Base-by-base conservation (phyloP, 2,797 vertebrate genomes). In the Momotus momota region DNA sequence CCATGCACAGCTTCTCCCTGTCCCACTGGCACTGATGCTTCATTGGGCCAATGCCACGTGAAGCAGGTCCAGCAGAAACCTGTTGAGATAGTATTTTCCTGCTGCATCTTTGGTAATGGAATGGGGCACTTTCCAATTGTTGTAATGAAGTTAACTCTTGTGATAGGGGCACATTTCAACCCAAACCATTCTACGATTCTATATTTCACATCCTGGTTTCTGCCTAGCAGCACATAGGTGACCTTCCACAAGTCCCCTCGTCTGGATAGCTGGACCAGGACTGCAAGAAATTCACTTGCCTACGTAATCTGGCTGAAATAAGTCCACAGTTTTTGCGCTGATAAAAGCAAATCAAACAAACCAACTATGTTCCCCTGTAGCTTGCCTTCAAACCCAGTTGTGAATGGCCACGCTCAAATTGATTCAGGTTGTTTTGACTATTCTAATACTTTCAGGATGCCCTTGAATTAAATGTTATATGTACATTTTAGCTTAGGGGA, bases 1-100 rank as follows among this genome's bases (percentile, higher is more conserved):
- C 46, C 1, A 0, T 6, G 23, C 7, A 4, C 41, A 57, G 33
- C 72, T 58, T 78, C 2, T 7, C 31, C 13, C 0, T 1, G 2
- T 55, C 57, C 35, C 6, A 0, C 5, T 48, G 33, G 5, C 38
- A 2, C 58, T 14, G 16, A 62, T 19, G 45, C 51, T 62, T 87
- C 22, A 2, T 25, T 78, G 33, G 22, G 17, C 27, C 41, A 7
- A 12, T 2, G 12, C 48, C 29, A 10, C 4, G 17, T 45, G 71
- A 71, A 92, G n/a, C 12, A 20, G 43, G 18, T 46, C 35, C 1
- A 1, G 35, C 29, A 72, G 29, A 64, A 82, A 35, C 15, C 14
- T 45, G 16, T 4, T 35, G 38, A 78, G 51, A 19, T 17, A 7
- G 16, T 51, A 7, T 81, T 65, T 78, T 65, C 40, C 52, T 43